These are phyloP conservation scores for Leptinotarsa texana DNA, from an alignment of 1,140 invertebrate species.

Conservation along the genomic window DNA sequence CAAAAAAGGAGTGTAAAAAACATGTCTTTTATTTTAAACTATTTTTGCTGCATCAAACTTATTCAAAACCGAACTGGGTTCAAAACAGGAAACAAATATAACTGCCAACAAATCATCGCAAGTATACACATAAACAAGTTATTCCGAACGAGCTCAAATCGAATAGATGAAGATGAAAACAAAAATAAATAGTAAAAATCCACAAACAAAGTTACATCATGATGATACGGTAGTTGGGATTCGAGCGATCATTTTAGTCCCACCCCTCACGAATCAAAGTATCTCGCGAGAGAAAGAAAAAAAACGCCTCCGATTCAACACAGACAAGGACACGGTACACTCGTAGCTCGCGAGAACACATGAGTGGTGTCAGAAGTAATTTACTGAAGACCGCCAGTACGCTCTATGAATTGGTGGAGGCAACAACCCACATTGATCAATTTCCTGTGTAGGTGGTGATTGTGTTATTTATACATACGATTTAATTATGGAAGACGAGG, in stretches of 20 bases:
- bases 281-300: constrained; percentile 29
- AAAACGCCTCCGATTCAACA: constrained; percentile 17
- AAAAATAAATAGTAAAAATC: constrained; percentile 30
- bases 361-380: constrained; percentile 43
- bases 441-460: constrained; percentile 15
- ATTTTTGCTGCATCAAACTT: no score
- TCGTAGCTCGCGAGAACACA: constrained; percentile 35
- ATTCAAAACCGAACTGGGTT: no score
- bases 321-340: constrained; percentile 20
- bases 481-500: constrained; percentile 41
- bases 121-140: constrained; percentile 1
- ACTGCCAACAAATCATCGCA: neutral
- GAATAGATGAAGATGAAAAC: constrained; percentile 8
- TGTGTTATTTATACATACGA: constrained; percentile 5
- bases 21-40: no score
- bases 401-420: constrained; percentile 28
- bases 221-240: constrained; percentile 38
- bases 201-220: constrained; percentile 30
- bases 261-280: constrained; percentile 43
- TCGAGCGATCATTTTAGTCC: constrained; percentile 35
- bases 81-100: neutral
- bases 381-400: constrained; percentile 42
- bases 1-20: no score
- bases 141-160: neutral
- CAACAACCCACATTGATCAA: constrained; percentile 31